Percentiles rank a stretch among this genome's conserved stretches.
Conservation (phyloP, 2,797 vertebrate genomes). For the Huso huso region DNA sequence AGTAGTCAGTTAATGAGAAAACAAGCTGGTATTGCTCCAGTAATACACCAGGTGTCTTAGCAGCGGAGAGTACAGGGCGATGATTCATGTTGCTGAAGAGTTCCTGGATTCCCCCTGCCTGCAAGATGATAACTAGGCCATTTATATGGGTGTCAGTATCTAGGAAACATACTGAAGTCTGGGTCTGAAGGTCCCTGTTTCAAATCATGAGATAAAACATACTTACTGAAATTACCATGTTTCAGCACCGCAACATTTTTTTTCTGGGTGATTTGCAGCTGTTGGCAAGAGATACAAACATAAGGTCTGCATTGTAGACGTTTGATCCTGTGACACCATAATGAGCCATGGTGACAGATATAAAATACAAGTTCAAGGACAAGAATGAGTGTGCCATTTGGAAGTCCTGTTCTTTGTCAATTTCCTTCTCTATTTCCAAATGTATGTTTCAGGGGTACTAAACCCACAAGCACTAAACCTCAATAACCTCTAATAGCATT, state of each 20-base stretch:
- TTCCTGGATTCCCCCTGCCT: constrained; percentile 46
- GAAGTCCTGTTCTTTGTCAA: no score
- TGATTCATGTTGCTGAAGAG: constrained; percentile 59
- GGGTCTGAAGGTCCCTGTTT: constrained; percentile 33
- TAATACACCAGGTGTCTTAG: constrained; percentile 30
- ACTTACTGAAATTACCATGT: constrained; percentile 6
- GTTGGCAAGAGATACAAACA: no score
- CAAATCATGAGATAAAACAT: constrained; percentile 24
- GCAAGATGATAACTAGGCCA: constrained; percentile 53
- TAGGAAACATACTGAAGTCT: constrained; percentile 30
- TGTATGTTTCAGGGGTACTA: no score
- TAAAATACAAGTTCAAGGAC: no score
- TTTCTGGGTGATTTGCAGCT: not conserved
- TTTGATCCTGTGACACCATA: no score
- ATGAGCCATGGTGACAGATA: no score
- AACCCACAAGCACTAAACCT: no score
- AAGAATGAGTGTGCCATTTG: no score
- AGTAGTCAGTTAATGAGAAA: constrained; percentile 63
- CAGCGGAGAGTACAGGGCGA: constrained; percentile 34
- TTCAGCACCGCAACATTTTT: not conserved
- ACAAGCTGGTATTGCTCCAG: constrained; percentile 68
- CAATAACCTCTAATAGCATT: no score
- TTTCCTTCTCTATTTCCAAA: no score
- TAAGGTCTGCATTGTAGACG: no score
- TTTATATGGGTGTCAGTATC: constrained; percentile 53